Percentiles rank a stretch among this genome's conserved stretches.
Evolutionary conservation across 2,113 vertebrate genomes (phyloP).

Genomic region (Pteruthius melanotis): DNA sequence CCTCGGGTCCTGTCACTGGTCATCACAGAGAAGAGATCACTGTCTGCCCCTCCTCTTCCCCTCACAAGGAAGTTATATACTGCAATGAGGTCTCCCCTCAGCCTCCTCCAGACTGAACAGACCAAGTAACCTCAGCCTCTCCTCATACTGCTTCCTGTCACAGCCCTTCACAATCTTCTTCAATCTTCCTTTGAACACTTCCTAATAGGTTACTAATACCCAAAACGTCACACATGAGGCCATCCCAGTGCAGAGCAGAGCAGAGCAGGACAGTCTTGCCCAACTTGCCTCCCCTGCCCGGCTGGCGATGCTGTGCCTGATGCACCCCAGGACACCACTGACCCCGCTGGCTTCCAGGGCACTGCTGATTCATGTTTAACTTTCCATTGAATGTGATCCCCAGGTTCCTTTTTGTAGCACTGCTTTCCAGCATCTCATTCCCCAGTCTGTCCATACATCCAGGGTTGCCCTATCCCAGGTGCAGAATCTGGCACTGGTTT

Average conservation of each 20-base stretch:
- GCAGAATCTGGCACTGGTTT: background rate
- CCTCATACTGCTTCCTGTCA: fast-evolving
- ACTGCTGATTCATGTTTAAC: background rate
- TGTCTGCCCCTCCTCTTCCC: background rate
- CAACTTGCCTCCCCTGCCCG: fast-evolving
- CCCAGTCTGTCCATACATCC: background rate
- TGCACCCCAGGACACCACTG: fast-evolving
- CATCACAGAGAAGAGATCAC: background rate
- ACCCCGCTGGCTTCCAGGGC: background rate
- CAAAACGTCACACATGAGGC: background rate
- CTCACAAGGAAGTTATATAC: background rate
- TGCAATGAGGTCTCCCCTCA: background rate
- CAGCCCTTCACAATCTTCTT: fast-evolving
- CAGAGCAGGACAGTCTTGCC: background rate
- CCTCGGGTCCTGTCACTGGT: background rate
- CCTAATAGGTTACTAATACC: background rate
- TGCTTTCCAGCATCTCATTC: background rate
- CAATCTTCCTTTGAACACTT: too few species aligned
- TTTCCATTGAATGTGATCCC: fast-evolving
- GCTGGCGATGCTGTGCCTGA: background rate
- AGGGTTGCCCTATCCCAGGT: background rate
- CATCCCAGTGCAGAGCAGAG: background rate
- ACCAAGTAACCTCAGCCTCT: background rate
- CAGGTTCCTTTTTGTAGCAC: background rate
- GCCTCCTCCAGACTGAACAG: background rate